Percentiles rank a stretch among this genome's conserved stretches.
Evolutionary conservation across 2,797 vertebrate species (phyloP).

Genomic region (Schizopygopsis malacanthus): DNA sequence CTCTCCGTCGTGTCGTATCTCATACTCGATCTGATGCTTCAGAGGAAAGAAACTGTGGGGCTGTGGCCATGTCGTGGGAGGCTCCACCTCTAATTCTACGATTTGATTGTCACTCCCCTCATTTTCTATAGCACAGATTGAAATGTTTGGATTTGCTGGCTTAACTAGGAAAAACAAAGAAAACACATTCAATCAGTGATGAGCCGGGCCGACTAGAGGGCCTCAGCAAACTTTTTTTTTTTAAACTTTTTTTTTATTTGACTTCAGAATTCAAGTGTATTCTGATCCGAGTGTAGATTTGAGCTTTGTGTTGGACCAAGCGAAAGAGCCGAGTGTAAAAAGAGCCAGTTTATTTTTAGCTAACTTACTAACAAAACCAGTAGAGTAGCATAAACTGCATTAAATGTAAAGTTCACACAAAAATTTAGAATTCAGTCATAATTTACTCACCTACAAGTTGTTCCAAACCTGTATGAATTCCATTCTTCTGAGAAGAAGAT

Average conservation of each 20-base stretch:
- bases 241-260: background rate
- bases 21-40: slow-evolving; percentile 75
- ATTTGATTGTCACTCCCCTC: background rate
- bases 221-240: background rate
- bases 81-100: slow-evolving; percentile 67
- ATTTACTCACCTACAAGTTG: background rate
- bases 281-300: background rate
- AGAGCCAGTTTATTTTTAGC: background rate
- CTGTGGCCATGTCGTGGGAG: slow-evolving; percentile 74
- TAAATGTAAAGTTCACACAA: background rate
- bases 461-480: background rate
- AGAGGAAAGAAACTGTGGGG: slow-evolving; percentile 79
- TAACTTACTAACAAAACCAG: background rate
- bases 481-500: background rate
- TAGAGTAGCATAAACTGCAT: background rate
- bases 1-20: slow-evolving; percentile 66
- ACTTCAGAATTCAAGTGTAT: background rate
- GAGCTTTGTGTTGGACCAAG: background rate
- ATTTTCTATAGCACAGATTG: slow-evolving; percentile 56
- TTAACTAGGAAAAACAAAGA: slow-evolving; percentile 53
- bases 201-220: background rate
- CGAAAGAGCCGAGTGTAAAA: background rate
- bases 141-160: slow-evolving; percentile 70
- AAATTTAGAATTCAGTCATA: background rate
- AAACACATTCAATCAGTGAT: background rate